Conservation (phyloP, 37 sponge, comb jelly and placozoan species). For the Chondrilla cf. caribensis region DNA sequence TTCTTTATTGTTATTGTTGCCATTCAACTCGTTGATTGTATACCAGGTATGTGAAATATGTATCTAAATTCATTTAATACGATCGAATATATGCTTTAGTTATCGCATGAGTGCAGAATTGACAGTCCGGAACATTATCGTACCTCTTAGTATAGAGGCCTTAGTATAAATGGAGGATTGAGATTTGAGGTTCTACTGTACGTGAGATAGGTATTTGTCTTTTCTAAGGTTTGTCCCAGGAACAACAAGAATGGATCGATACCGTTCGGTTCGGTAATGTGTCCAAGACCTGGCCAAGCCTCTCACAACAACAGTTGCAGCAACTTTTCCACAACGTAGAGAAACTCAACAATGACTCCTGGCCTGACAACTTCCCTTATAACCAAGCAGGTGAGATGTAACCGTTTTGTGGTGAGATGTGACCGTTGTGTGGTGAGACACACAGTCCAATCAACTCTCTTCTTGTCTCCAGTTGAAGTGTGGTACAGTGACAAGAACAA, state of each 20-base stretch:
- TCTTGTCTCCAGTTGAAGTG: slow-evolving; percentile 47
- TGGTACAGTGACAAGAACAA: slow-evolving; percentile 38
- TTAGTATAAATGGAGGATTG: no score
- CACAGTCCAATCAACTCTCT: no score
- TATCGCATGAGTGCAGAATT: no score
- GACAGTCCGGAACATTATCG: no score
- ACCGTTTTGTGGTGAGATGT: neutral
- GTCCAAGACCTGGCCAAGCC: slow-evolving; percentile 19
- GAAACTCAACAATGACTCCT: neutral
- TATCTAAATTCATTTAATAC: no score
- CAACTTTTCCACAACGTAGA: slow-evolving; percentile 17
- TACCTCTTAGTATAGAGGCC: no score
- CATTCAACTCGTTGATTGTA: no score
- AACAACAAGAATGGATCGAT: slow-evolving; percentile 45
- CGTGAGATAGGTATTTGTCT: no score
- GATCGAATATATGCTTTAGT: no score
- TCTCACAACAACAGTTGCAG: slow-evolving; percentile 17
- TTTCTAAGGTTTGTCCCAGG: slow-evolving; percentile 4
- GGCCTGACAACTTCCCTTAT: slow-evolving; percentile 48
- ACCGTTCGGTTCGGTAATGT: slow-evolving; percentile 38
- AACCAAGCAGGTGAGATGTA: slow-evolving; percentile 43
- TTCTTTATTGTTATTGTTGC: no score
- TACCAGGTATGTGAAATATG: no score
- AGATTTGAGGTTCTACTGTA: no score
- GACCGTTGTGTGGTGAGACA: neutral